A percentile compares a stretch with the other conserved stretches of the same genome.
These are phyloP conservation scores for Arrhopalites spinosus DNA, from an alignment of 2,888 invertebrate genomes.

Conservation along the genomic window DNA sequence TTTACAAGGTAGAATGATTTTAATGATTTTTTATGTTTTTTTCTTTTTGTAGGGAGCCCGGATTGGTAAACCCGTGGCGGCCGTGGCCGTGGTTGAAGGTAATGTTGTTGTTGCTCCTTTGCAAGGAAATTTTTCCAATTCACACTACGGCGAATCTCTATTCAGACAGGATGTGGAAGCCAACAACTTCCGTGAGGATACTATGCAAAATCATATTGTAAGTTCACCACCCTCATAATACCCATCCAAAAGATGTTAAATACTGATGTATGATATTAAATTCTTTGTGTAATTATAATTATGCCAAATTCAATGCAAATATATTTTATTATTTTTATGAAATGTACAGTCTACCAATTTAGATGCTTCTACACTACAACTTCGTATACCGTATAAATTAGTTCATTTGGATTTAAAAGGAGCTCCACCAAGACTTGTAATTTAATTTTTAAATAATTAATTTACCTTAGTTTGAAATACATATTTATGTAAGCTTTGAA, in stretches of 20 bases:
- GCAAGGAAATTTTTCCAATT: not conserved
- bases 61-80: not conserved
- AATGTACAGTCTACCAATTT: not conserved
- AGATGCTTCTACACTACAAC: slow-evolving; percentile 12
- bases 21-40: not conserved
- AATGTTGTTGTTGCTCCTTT: not conserved
- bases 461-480: too few relatives aligned
- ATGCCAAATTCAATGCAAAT: not conserved
- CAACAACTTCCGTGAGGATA: not conserved
- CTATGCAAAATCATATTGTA: not conserved
- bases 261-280: not conserved
- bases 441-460: too few relatives aligned
- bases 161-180: slow-evolving; percentile 34
- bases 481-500: too few relatives aligned
- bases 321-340: not conserved
- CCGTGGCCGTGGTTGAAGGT: too few relatives aligned
- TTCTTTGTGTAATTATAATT: not conserved
- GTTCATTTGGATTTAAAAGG: slow-evolving; percentile 65
- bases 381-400: slow-evolving; percentile 47
- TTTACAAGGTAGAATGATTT: too few relatives aligned
- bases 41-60: not conserved
- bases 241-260: not conserved
- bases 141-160: slow-evolving; percentile 13
- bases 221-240: not conserved
- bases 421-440: slow-evolving; percentile 61